phyloP scores from a whole-genome alignment of 2,113 vertebrate species.

The Pungitius pungitius region DNA sequence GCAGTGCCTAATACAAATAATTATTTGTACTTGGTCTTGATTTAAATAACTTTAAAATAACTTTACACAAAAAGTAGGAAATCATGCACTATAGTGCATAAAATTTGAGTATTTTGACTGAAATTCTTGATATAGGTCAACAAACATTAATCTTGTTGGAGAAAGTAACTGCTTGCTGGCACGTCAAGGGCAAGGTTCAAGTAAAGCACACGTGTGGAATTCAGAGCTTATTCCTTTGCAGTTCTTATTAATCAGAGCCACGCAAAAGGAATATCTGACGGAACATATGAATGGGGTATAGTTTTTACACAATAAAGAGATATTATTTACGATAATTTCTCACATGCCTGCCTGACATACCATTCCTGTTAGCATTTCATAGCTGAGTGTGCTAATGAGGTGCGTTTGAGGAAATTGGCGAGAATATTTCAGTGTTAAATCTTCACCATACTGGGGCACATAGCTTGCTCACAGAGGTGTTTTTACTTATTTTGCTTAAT shows the following conservation, averaged over 20 bases:
- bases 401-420: background rate
- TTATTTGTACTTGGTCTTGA: too few species aligned
- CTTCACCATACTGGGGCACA: background rate
- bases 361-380: background rate
- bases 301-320: background rate
- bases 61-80: constrained; percentile 54
- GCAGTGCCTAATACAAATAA: background rate
- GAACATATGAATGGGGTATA: background rate
- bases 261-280: constrained; percentile 27
- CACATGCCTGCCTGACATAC: background rate
- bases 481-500: background rate
- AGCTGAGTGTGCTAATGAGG: background rate
- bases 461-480: background rate
- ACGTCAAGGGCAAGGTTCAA: constrained; percentile 35
- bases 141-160: constrained; percentile 61
- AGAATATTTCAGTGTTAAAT: background rate
- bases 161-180: constrained; percentile 28
- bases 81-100: constrained; percentile 27
- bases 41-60: too few species aligned
- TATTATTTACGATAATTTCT: background rate
- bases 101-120: constrained; percentile 44
- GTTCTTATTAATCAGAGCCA: background rate
- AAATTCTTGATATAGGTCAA: constrained; percentile 47
- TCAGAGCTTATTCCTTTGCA: constrained; percentile 4
- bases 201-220: constrained; percentile 25